Evolutionary conservation across 1,140 invertebrate species (phyloP).

Genomic region (Zelostemma sp.): DNA sequence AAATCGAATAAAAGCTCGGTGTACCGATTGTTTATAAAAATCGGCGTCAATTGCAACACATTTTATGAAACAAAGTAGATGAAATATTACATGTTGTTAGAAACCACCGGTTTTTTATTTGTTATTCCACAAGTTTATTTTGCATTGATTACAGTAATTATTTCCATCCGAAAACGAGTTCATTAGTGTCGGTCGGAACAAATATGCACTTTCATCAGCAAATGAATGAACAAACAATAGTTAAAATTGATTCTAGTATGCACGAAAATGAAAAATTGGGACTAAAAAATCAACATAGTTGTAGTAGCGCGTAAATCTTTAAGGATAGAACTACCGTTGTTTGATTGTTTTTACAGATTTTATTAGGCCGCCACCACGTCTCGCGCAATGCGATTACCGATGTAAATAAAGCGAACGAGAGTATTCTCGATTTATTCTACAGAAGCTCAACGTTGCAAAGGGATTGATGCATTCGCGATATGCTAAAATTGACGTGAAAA

Average conservation of each 20-base stretch:
- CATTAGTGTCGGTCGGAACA: too few relatives aligned
- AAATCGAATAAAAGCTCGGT: constrained; percentile 21
- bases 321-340: constrained; percentile 66
- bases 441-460: constrained; percentile 13
- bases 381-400: constrained; percentile 51
- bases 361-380: constrained; percentile 66
- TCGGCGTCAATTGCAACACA: constrained; percentile 55
- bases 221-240: background rate
- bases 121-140: background rate
- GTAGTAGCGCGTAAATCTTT: constrained; percentile 60
- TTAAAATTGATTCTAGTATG: background rate
- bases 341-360: constrained; percentile 70
- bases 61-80: constrained; percentile 27
- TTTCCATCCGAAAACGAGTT: too few relatives aligned
- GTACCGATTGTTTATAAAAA: constrained; percentile 31
- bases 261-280: constrained; percentile 31
- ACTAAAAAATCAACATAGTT: constrained; percentile 49
- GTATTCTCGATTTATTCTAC: constrained; percentile 26
- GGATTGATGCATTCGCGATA: constrained; percentile 18
- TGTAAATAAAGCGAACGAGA: constrained; percentile 21
- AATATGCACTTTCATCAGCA: constrained; percentile 2
- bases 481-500: background rate
- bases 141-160: too few relatives aligned
- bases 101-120: constrained; percentile 45
- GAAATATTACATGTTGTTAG: constrained; percentile 42